A percentile compares a stretch with the other conserved stretches of the same genome.
Evolutionary conservation across 2,113 vertebrate species (phyloP).

Genomic region (Leuciscus idus): DNA sequence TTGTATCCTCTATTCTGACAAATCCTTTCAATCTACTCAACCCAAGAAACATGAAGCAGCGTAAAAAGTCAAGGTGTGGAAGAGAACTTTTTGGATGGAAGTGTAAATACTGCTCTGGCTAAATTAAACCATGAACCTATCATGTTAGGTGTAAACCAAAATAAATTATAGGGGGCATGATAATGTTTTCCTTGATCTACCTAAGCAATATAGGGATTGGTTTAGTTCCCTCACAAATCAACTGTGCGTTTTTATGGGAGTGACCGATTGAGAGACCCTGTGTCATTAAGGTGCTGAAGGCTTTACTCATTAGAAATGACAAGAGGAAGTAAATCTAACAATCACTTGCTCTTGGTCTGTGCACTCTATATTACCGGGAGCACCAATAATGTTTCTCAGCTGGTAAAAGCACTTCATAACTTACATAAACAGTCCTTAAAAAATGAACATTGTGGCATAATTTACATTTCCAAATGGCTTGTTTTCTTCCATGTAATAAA

Average conservation of each 20-base stretch:
- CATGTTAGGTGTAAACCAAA: constrained; percentile 58
- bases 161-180: constrained; percentile 55
- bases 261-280: constrained; percentile 57
- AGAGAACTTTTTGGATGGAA: constrained; percentile 46
- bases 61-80: constrained; percentile 47
- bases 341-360: constrained; percentile 61
- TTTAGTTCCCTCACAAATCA: constrained; percentile 64
- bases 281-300: constrained; percentile 54
- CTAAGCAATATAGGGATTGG: constrained; percentile 62
- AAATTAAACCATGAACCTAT: constrained; percentile 64
- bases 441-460: not conserved
- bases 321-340: constrained; percentile 62
- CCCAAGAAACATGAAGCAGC: constrained; percentile 22
- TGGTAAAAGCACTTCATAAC: not conserved
- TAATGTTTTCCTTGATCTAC: constrained; percentile 57
- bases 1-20: constrained; percentile 20
- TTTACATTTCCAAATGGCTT: no score
- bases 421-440: not conserved
- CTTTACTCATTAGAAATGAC: constrained; percentile 71
- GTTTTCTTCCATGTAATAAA: no score
- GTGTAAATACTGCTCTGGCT: constrained; percentile 50
- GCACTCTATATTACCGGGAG: constrained; percentile 31
- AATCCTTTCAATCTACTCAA: constrained; percentile 19
- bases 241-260: constrained; percentile 62
- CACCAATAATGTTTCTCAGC: not conserved